A percentile compares a stretch with the other conserved stretches of the same genome.
phyloP scores from a whole-genome alignment of 2,797 vertebrate genomes.

The Knipowitschia caucasica region DNA sequence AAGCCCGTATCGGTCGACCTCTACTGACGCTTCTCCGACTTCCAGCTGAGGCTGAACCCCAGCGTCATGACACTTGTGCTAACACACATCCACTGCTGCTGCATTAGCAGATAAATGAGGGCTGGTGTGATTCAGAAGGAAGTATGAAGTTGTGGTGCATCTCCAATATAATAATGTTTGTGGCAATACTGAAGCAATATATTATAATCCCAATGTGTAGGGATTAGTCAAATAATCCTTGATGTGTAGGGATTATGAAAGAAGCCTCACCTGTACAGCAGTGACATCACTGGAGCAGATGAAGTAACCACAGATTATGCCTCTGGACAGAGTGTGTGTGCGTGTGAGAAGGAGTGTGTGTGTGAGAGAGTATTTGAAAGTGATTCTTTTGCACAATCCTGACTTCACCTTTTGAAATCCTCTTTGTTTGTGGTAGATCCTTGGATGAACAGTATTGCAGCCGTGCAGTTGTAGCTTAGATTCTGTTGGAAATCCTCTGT shows the following conservation, averaged over 20 bases:
- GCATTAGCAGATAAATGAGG: slow-evolving; percentile 65
- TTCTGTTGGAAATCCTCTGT: slow-evolving; percentile 44
- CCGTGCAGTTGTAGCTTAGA: slow-evolving; percentile 35
- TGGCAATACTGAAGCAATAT: slow-evolving; percentile 83
- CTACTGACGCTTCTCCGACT: slow-evolving; percentile 24
- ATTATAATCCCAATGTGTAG: slow-evolving; percentile 52
- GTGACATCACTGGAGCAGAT: slow-evolving; percentile 57
- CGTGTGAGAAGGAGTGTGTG: slow-evolving; percentile 13
- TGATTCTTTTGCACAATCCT: slow-evolving; percentile 43
- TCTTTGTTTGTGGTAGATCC: slow-evolving; percentile 17
- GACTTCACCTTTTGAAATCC: slow-evolving; percentile 28
- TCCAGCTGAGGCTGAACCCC: slow-evolving; percentile 18
- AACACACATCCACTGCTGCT: slow-evolving; percentile 29
- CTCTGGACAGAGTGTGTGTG: slow-evolving; percentile 24
- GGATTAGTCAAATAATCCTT: slow-evolving; percentile 59
- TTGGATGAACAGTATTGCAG: slow-evolving; percentile 40
- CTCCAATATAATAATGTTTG: slow-evolving; percentile 59
- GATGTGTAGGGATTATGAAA: slow-evolving; percentile 46
- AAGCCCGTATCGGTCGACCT: no score
- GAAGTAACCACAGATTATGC: slow-evolving; percentile 68
- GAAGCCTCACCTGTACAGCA: slow-evolving; percentile 58
- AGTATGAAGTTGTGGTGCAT: slow-evolving; percentile 56
- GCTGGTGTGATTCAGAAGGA: slow-evolving; percentile 39
- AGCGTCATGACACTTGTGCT: slow-evolving; percentile 10
- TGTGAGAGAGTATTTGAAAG: slow-evolving; percentile 4